Percentiles rank a stretch among this genome's conserved stretches.
These are phyloP conservation scores for Asteroscopus sphinx DNA, from an alignment of 2,888 invertebrate genomes.

Conservation along the genomic window DNA sequence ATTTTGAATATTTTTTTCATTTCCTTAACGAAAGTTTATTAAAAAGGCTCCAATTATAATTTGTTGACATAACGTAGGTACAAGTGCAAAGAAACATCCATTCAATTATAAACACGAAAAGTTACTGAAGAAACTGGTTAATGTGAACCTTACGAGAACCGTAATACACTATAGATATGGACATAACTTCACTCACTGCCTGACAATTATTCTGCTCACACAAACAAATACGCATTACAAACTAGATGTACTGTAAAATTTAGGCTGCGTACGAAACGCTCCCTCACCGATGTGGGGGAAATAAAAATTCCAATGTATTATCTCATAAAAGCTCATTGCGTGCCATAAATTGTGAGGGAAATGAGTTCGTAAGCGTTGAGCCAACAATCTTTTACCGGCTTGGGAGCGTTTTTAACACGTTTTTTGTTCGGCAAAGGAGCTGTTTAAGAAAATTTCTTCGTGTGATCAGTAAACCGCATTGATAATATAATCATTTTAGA, in stretches of 20 bases:
- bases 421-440: slow-evolving; percentile 3
- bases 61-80: too few species aligned
- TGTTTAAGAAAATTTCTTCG: slow-evolving; percentile 17
- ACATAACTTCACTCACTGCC: background rate
- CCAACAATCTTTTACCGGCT: slow-evolving; percentile 30
- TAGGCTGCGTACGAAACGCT: background rate
- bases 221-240: slow-evolving; percentile 28
- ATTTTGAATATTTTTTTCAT: too few species aligned
- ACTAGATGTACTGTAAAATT: slow-evolving; percentile 18
- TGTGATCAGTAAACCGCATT: background rate
- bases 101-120: too few species aligned
- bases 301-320: slow-evolving; percentile 33
- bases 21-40: too few species aligned
- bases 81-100: too few species aligned
- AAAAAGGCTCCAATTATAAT: too few species aligned
- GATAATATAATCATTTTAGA: slow-evolving; percentile 1
- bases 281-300: slow-evolving; percentile 15
- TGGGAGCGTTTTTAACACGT: slow-evolving; percentile 1
- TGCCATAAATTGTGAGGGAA: slow-evolving; percentile 32
- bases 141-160: too few species aligned
- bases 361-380: slow-evolving; percentile 39
- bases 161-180: background rate
- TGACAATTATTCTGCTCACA: slow-evolving; percentile 5
- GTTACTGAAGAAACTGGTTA: too few species aligned
- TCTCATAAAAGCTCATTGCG: slow-evolving; percentile 45